Evolutionary conservation across 2,888 invertebrate species (phyloP), one percentile per base, ranked within the genome.

Genomic region (Bhutanitis thaidina): DNA sequence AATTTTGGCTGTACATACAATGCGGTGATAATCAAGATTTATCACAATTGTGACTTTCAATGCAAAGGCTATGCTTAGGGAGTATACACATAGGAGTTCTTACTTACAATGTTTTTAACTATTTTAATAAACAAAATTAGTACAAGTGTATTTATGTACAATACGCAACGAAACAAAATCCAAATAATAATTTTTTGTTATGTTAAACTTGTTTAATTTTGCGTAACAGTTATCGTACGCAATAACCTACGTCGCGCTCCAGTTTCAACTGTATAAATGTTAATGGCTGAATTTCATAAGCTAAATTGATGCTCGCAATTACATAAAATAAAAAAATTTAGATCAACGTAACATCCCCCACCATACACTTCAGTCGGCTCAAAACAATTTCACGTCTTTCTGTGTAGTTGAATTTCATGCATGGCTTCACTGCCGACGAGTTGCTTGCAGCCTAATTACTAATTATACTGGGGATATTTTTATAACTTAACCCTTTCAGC

Each of bases 231-330:
- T 51, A 30, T 36, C 30, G 16, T 25, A 41, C 44, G 44, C 44
- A 44, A 50, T 35, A 36, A 32, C n/a, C 16, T 12, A 35, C 45
- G 51, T 37, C 41, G 36, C 37, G 51, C 41, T 51, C 51, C 15
- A 51, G 41, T 46, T 51, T 46, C 40, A 20, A 16, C 36, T 41
- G 35, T 46, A 41, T 30, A 36, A 45, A 41, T 51, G 35, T 45
- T 51, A 40, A 45, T 27, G 30, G 35, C 40, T 45, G 50, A 41
- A 46, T 51, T 51, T 51, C 51, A 51, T 46, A 41, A 51, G 37
- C 41, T 46, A 51, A 51, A 41, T 30, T 36, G 45, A 41, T 34
- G 52, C 47, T 27, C 37, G 47, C 43, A 37, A 47, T 47, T 52
- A 47, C 34, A 37, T 35, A 30, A 52, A 43, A 52, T 52, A 16